A percentile compares a stretch with the other conserved stretches of the same genome.
Conservation (phyloP, 2,888 invertebrate species). For the Hydrotaea cyrtoneurina region DNA sequence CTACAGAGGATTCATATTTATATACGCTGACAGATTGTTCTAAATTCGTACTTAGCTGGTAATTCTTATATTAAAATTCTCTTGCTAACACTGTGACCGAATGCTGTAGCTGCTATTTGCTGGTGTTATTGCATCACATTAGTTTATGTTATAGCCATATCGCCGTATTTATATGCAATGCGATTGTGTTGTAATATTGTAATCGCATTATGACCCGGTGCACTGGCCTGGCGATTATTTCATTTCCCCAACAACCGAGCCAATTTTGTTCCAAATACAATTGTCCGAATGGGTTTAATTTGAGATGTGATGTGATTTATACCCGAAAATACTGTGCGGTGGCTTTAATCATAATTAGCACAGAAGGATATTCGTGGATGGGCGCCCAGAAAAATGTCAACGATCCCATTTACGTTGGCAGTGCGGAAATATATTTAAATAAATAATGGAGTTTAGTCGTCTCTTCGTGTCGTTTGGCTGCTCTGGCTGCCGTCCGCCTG, state of each 20-base stretch:
- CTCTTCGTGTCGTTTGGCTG: too few relatives aligned
- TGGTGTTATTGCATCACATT: not conserved
- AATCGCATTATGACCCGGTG: slow-evolving; percentile 8
- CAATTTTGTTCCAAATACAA: not conserved
- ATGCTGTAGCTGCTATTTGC: not conserved
- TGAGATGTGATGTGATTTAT: not conserved
- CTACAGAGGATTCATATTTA: too few relatives aligned
- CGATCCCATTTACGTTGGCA: not conserved
- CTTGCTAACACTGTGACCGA: not conserved
- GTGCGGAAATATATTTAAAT: not conserved
- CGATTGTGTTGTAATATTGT: not conserved
- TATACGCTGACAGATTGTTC: too few relatives aligned
- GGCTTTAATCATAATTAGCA: not conserved
- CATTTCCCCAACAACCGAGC: not conserved
- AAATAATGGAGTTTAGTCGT: not conserved
- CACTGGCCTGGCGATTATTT: not conserved
- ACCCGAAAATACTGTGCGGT: not conserved
- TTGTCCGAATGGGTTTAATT: not conserved
- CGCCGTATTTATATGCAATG: not conserved
- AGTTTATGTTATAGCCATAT: not conserved
- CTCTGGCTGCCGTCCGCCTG: too few relatives aligned
- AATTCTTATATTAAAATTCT: too few relatives aligned
- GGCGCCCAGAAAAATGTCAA: not conserved
- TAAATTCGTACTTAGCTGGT: too few relatives aligned
- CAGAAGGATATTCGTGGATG: not conserved